Evolutionary conservation across 2,888 invertebrate species (phyloP), one percentile per base, ranked within the genome.

Genomic region (Holacanthella duospinosa): DNA sequence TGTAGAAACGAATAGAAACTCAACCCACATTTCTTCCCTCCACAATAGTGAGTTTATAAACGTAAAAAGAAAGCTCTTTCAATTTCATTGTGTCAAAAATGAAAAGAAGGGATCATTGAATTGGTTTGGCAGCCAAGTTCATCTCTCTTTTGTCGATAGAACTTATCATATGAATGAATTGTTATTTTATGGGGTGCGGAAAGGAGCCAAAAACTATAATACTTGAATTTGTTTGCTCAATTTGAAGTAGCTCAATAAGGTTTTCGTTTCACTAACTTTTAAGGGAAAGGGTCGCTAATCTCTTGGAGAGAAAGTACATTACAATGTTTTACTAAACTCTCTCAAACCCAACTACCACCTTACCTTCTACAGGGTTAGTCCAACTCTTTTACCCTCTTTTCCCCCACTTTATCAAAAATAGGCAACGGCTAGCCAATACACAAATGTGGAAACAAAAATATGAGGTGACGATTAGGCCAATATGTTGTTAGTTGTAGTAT

Each of bases 121-220:
- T 57, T 57, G 57, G 29, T 24, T 57, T 16, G 36, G 29, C 27
- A 57, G 28, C 9, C 36, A 48, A 48, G 48, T 48, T 48, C 48
- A 57, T 57, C 29, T 63, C 44, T 64, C 55, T 60, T 63, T 36
- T 59, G 62, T 60, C 60, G 62, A 66, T 63, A 65, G 65, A 69
- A 69, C 43, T 63, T 60, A 67, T 64, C 67, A 67, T 64, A 64
- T 62, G 66, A 63, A 64, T 27, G 43, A 43, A 48, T 69, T 69
- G 69, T 69, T 69, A 69, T 69, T 69, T 66, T 68, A 66, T 66
- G 67, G 69, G 69, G 67, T 66, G 67, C 64, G 66, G 68, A 64
- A 29, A 59, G 36, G 61, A 66, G 62, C 64, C 44, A 64, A 66
- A 53, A 28, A 56, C 59, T 29, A 28, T 60, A 63, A 63, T 61